Evolutionary conservation across 2,113 vertebrate genomes (phyloP).

Genomic region (Picathartes gymnocephalus): DNA sequence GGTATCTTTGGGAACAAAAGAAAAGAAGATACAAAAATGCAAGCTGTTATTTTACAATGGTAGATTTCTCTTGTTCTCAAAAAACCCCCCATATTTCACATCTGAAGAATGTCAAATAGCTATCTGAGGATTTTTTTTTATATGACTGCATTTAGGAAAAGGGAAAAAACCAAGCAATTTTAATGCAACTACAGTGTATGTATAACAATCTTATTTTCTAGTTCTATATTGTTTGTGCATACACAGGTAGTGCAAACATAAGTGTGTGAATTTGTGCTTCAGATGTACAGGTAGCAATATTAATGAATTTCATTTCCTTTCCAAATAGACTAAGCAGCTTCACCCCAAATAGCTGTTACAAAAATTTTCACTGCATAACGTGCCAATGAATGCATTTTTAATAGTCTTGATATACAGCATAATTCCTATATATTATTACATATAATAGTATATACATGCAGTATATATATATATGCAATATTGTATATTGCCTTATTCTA

Average conservation of each 20-base stretch:
- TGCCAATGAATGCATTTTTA: not conserved
- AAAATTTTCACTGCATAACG: not conserved
- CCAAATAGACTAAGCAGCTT: not conserved
- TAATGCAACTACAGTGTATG: not conserved
- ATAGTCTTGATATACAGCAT: not conserved
- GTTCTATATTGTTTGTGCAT: not conserved
- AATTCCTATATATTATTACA: not conserved
- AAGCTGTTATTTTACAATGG: not conserved
- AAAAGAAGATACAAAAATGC: not conserved
- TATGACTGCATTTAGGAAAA: not conserved
- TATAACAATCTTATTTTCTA: not conserved
- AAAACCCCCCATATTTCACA: not conserved
- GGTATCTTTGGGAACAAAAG: conserved; percentile 74
- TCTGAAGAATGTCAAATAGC: not conserved
- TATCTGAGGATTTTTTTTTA: not conserved
- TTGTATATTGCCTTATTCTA: not conserved
- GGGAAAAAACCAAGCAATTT: not conserved
- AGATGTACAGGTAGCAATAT: not conserved
- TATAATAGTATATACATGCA: not conserved
- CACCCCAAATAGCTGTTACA: not conserved
- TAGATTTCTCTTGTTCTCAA: not conserved
- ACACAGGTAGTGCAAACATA: not conserved
- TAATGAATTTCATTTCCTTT: not conserved
- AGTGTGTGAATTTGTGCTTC: not conserved
- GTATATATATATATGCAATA: not conserved